Evolutionary conservation across 2,888 invertebrate genomes (phyloP), one percentile per base, ranked within the genome.

Genomic region (Cabera pusaria): DNA sequence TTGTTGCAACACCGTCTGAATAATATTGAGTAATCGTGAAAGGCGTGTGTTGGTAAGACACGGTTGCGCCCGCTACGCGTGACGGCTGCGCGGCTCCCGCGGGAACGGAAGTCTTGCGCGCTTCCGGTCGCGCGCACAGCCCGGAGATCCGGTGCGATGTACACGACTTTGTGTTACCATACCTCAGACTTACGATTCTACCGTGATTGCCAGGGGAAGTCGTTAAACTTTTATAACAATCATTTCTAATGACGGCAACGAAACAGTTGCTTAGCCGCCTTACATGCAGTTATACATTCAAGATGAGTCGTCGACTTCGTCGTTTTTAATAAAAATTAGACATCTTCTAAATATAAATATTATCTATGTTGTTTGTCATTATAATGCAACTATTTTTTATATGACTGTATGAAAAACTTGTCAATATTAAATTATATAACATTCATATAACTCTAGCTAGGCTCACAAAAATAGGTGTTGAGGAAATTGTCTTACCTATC

Each of bases 91-190:
- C 76, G 74, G 77, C 86, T 85, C 85, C 83, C 85, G 75, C 76
- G 74, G 77, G 86, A 85, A 84, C 78, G 85, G 86, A 85, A 87
- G 84, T 84, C 86, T 84, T 86, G 82, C 81, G 81, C 76, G 72
- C 60, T 75, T 83, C 84, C 85, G 85, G 53, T 45, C 37, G 67
- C 53, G 57, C 74, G 72, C 77, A 75, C 64, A 64, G 71, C 56
- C 80, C 84, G 84, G 70, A 87, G 84, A 83, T 87, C 85, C 85
- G 85, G 74, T 65, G 65, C 62, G 59, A 68, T 65, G 63, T 62
- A 56, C 59, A 68, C 67, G 68, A 59, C 56, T 57, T 44, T 52
- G 47, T 14, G 16, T 16, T 6, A 18, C 10, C 45, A 48, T 36
- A 52, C 45, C 39, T 34, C 33, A 34, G 7, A 33, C 33, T 28